Evolutionary conservation across 2,888 invertebrate species (phyloP).

Genomic region (Cephus pulcher): DNA sequence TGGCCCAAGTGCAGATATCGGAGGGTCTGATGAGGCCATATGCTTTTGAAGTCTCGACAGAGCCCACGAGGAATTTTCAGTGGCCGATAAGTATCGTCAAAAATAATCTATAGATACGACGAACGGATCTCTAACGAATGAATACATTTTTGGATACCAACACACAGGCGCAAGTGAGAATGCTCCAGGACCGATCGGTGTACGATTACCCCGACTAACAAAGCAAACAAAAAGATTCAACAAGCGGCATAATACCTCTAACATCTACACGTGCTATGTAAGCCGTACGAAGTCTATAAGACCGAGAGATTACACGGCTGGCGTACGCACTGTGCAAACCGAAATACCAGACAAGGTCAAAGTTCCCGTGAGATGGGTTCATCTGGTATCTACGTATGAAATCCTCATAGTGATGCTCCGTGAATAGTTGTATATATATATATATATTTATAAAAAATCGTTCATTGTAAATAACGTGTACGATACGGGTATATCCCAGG

Average conservation of each 20-base stretch:
- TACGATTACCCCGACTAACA: neutral
- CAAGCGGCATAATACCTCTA: neutral
- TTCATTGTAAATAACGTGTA: neutral
- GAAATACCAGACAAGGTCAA: neutral
- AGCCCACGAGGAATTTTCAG: neutral
- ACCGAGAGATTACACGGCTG: neutral
- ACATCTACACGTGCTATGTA: neutral
- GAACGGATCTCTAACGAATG: neutral
- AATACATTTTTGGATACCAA: neutral
- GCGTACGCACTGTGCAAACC: neutral
- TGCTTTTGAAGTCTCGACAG: neutral
- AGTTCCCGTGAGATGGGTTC: neutral
- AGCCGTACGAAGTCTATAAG: neutral
- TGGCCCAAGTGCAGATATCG: conserved; percentile 5
- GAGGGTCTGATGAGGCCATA: neutral
- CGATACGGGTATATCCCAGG: neutral
- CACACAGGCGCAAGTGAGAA: neutral
- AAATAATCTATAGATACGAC: neutral
- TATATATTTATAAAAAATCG: neutral
- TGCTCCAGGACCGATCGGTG: neutral
- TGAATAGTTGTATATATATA: neutral
- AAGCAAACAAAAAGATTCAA: neutral
- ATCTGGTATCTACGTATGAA: neutral
- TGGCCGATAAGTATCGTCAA: neutral
- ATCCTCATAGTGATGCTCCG: neutral